Evolutionary conservation across 1,140 invertebrate genomes (phyloP), one percentile per base, ranked within the genome.

Genomic region (Dinothrombium tinctorium): DNA sequence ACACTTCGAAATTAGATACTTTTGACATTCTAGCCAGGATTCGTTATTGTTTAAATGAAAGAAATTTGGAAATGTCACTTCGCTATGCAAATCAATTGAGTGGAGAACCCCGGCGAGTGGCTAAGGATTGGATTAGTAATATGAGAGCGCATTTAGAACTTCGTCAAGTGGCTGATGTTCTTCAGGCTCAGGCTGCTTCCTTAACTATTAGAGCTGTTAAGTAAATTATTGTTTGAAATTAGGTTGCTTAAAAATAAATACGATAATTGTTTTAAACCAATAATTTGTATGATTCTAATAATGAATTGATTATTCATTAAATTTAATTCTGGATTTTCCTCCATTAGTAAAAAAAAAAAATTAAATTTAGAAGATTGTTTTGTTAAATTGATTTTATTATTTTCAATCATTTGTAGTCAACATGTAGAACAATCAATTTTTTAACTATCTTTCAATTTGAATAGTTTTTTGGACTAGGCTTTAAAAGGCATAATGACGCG

Each of bases 11-110:
- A 58, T 80, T 56, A 48, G 73, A 76, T 56, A 87, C 81, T 3
- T 84, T 76, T 57, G 78, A 82, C 41, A 74, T 94, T 43, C 65
- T 94, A 17, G 69, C 77, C 45, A 67, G 83, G 56, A 81, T 46
- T 50, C 83, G 78, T 52, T 81, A 77, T 53, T 76, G 76, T 64
- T 59, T 95, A 44, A 78, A 90, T 49, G 69, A 74, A 47, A 76
- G 77, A 17, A 71, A 94, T 51, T 68, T 92, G 31, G 66, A 73
- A 33, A 71, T 74, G 55, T 77, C 84, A 1, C 58, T 94, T 1
- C 70, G 74, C 37, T 90, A 89, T 57, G 75, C 92, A 64, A 87
- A 86, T 54, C 67, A 90, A 29, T 59, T 95, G 19, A 67, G 73
- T 51, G 87, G 87, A 17, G 80, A 80, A 19, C 66, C 87, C 0